phyloP scores from a whole-genome alignment of 2,888 invertebrate species.

The Lymantria monacha region DNA sequence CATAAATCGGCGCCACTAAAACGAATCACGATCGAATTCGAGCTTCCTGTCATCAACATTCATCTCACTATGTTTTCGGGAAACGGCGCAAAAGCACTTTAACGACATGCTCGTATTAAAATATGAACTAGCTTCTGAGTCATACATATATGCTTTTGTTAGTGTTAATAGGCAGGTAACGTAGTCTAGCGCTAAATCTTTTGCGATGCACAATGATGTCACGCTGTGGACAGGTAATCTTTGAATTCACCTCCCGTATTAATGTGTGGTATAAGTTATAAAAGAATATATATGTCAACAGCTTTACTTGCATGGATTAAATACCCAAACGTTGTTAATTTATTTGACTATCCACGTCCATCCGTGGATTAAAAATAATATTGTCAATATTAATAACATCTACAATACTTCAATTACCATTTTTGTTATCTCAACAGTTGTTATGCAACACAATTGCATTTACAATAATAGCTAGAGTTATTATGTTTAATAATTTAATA shows the following conservation, averaged over 20 bases:
- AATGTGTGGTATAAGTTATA: constrained; percentile 21
- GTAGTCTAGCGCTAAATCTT: constrained; percentile 50
- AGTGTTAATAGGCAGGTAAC: constrained; percentile 28
- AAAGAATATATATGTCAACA: no score
- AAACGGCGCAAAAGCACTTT: constrained; percentile 4
- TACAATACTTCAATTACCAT: no score
- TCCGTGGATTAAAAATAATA: no score
- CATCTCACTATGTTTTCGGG: constrained; percentile 8
- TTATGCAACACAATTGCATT: no score
- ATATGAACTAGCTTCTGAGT: constrained; percentile 6
- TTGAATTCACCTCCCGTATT: constrained; percentile 63
- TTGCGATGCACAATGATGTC: constrained; percentile 59
- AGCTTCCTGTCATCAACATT: constrained; percentile 9
- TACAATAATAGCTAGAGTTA: no score
- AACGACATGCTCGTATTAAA: constrained; percentile 1
- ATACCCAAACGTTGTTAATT: no score
- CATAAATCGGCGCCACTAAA: constrained; percentile 3
- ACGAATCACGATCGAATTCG: not conserved
- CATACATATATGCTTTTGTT: constrained; percentile 22
- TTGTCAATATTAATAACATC: no score
- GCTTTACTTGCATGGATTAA: no score
- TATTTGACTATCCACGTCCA: no score
- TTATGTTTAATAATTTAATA: no score
- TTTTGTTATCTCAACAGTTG: no score
- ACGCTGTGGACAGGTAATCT: constrained; percentile 45